phyloP scores from a whole-genome alignment of 1,140 invertebrate genomes.

The Antheraea pernyi region DNA sequence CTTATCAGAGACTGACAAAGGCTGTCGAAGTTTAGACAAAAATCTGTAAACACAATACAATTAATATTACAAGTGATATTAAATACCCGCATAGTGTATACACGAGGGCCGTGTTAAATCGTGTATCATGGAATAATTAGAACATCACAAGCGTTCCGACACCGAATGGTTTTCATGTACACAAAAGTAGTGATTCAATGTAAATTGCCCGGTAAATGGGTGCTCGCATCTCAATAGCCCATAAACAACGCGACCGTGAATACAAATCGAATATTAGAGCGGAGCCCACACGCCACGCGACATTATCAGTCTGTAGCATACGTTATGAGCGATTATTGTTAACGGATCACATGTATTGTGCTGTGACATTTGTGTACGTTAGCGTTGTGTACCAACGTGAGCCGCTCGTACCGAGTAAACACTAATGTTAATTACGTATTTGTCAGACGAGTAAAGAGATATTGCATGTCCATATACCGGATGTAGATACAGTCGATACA shows the following conservation, averaged over 20 bases:
- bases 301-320: conserved; percentile 50
- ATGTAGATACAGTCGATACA: background rate
- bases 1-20: no score
- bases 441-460: conserved; percentile 17
- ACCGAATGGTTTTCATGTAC: conserved; percentile 37
- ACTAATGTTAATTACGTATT: conserved; percentile 34
- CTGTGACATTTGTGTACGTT: conserved; percentile 37
- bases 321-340: conserved; percentile 46
- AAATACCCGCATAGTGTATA: background rate
- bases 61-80: background rate
- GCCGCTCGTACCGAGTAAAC: conserved; percentile 29
- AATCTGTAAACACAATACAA: background rate
- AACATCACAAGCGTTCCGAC: conserved; percentile 36
- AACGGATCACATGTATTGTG: conserved; percentile 37
- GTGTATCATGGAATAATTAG: conserved; percentile 36
- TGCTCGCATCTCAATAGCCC: conserved; percentile 65
- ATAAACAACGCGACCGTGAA: conserved; percentile 72
- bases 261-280: conserved; percentile 75
- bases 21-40: no score
- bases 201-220: conserved; percentile 65
- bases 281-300: conserved; percentile 43
- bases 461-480: background rate
- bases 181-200: conserved; percentile 63
- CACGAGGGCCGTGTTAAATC: background rate
- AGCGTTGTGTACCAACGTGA: conserved; percentile 23